These are phyloP conservation scores for Tyto alba DNA, from an alignment of 2,113 vertebrate species.

Conservation along the genomic window DNA sequence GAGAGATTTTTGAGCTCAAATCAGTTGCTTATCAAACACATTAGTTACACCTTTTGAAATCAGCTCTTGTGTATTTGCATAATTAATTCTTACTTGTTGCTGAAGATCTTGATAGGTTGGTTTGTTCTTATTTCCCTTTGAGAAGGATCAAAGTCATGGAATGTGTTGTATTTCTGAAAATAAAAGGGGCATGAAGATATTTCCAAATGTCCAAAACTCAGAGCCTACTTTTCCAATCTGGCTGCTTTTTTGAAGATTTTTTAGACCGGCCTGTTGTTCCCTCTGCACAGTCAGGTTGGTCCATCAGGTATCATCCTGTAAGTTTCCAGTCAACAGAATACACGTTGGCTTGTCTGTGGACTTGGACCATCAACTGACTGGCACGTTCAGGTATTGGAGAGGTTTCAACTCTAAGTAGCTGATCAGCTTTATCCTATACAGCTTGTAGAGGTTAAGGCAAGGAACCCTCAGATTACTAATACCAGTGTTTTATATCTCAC, in stretches of 20 bases:
- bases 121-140: neutral
- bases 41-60: neutral
- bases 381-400: neutral
- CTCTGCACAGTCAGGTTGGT: neutral
- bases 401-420: neutral
- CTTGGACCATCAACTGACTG: neutral
- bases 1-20: neutral
- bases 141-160: neutral
- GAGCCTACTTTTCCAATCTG: neutral
- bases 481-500: neutral
- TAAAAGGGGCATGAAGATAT: neutral
- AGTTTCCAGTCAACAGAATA: neutral
- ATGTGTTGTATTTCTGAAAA: neutral
- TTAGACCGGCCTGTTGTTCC: neutral
- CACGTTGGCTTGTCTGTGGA: rapidly evolving
- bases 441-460: neutral
- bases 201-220: neutral
- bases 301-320: neutral
- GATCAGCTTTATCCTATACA: neutral
- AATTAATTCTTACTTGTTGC: neutral
- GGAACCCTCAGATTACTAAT: neutral
- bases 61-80: neutral
- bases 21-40: neutral
- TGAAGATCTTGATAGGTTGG: neutral
- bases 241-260: neutral